These are phyloP conservation scores for Acanthisitta chloris DNA, from an alignment of 2,113 vertebrate genomes.

Conservation along the genomic window DNA sequence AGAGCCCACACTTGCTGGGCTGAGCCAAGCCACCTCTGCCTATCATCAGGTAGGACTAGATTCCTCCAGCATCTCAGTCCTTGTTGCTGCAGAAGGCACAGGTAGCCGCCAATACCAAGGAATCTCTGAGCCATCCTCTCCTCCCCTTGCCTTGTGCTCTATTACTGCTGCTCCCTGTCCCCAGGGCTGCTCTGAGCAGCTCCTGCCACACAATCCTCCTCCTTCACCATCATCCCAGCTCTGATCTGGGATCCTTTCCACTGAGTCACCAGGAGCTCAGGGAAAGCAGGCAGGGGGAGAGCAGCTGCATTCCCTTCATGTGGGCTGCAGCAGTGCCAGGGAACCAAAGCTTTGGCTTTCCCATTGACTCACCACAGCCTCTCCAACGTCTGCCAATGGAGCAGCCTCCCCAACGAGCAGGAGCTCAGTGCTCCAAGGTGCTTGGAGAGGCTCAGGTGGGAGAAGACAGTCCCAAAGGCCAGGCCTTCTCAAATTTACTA, in stretches of 20 bases:
- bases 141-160: neutral
- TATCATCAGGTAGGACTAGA: neutral
- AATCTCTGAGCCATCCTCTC: neutral
- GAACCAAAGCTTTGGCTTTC: neutral
- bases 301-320: neutral
- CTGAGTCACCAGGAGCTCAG: neutral
- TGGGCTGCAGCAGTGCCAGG: neutral
- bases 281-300: neutral
- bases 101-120: neutral
- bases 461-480: neutral
- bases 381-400: neutral
- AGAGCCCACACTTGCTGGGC: neutral
- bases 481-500: neutral
- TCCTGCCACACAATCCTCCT: neutral
- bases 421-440: neutral
- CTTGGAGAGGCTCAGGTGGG: neutral
- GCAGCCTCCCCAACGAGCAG: neutral
- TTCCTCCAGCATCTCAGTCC: neutral
- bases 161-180: neutral
- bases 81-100: neutral
- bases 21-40: neutral
- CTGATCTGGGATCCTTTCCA: neutral
- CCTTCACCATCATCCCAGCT: neutral
- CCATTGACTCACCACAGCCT: neutral
- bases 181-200: neutral